Base-by-base conservation (phyloP, 2,888 invertebrate species). In the Hirtodrosophila confusa region DNA sequence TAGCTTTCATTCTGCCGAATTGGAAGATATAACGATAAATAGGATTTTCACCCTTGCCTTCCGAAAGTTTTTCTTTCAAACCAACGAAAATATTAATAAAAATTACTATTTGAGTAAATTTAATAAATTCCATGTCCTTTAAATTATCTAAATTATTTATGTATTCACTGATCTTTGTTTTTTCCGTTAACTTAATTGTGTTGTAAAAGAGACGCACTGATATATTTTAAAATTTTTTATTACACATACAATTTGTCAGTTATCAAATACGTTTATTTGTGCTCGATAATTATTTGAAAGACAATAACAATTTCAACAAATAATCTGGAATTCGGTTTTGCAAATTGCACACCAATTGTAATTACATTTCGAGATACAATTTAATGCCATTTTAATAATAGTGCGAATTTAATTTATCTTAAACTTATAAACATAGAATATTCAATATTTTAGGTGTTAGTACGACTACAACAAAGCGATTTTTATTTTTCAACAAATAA, bases 401-500 rank as follows among this genome's bases (percentile, higher is more conserved):
- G 47, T 54, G 85, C 69, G 49, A 53, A 44, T 64, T 80, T 66
- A 62, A 80, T 69, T 69, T 86, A 80, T 50, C 86, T 87, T 85
- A 82, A 69, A 69, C 82, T 65, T 73, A 80, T 40, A 63, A 69
- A 75, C 64, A 62, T 70, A 80, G 54, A 71, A 66, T 83, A 73
- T 68, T 71, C 61, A 63, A 69, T 66, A 73, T 40, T 67, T 80
- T 24, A 67, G 10, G 60, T 64, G 69, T 61, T 76, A 64, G 60
- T 74, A 64, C 35, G 37, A 78, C 69, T 82, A 70, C 76, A 75
- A 65, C 54, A 70, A 75, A 65, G 77, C 56, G 49, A 54, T 77
- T 69, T 68, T 77, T 60, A 88, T 83, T 84, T 23, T 84, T 88
- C 43, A 84, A 88, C 88, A 88, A 84, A 88, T 88, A 84, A 84